Conservation (phyloP, 2,888 invertebrate species). For the Ophioninae sp. region DNA sequence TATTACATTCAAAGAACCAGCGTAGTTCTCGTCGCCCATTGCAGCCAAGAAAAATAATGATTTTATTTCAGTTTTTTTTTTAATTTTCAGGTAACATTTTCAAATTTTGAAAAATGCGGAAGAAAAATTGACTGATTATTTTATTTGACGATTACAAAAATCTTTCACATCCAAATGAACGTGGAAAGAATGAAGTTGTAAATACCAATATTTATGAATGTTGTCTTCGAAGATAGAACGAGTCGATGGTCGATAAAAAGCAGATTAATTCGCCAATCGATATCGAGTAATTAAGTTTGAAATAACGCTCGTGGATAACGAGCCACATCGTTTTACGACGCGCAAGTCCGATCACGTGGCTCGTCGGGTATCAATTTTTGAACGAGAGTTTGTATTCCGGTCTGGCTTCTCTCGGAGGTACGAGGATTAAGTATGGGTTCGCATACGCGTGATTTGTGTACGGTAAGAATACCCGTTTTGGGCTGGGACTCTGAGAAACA, state of each 20-base stretch:
- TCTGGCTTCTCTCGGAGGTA: neutral
- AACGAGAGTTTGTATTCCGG: neutral
- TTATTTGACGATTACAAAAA: no score
- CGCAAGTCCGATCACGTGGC: neutral
- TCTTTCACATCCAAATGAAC: no score
- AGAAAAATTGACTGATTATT: no score
- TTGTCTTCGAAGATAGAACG: no score
- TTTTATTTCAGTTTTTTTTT: no score
- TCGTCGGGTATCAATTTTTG: neutral
- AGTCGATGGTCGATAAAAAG: neutral
- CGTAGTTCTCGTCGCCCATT: no score
- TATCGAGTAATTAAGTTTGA: neutral
- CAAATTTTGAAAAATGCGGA: neutral
- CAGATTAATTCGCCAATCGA: neutral
- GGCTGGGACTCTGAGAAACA: constrained; percentile 2
- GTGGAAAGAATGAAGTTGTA: no score
- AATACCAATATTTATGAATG: no score
- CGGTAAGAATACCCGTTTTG: neutral
- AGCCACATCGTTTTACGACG: neutral
- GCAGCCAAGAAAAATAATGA: no score
- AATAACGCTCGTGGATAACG: neutral
- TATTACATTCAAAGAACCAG: no score
- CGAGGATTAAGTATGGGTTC: neutral
- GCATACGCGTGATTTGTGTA: constrained; percentile 5
- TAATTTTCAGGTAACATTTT: neutral